A percentile compares a stretch with the other conserved stretches of the same genome.
Evolutionary conservation across 2,888 invertebrate genomes (phyloP).

Genomic region (Icerya purchasi): DNA sequence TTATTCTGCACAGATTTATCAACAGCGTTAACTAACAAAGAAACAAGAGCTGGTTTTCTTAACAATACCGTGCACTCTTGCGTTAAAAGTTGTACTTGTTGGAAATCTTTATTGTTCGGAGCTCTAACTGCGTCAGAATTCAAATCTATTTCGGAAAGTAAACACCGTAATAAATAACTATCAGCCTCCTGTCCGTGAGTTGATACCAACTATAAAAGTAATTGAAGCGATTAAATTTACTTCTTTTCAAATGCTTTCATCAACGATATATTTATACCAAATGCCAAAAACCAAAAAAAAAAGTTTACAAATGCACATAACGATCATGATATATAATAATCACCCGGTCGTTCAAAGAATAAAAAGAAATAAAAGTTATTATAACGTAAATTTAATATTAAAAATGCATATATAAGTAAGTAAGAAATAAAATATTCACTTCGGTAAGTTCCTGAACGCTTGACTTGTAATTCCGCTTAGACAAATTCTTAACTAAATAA

Average conservation of each 20-base stretch:
- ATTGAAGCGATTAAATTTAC: too few relatives aligned
- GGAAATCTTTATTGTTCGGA: conserved; percentile 25
- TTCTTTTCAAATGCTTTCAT: too few relatives aligned
- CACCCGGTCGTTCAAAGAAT: too few relatives aligned
- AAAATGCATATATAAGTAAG: too few relatives aligned
- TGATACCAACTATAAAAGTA: conserved; percentile 57
- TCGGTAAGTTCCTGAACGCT: conserved; percentile 69
- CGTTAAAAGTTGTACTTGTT: conserved; percentile 49
- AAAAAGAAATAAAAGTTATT: too few relatives aligned
- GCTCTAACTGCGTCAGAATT: conserved; percentile 26
- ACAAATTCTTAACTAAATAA: conserved; percentile 87
- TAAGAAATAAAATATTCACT: conserved; percentile 29
- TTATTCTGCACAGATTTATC: conserved; percentile 28
- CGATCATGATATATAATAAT: too few relatives aligned
- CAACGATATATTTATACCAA: too few relatives aligned
- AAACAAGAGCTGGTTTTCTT: conserved; percentile 66
- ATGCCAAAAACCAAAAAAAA: too few relatives aligned
- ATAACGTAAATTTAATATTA: too few relatives aligned
- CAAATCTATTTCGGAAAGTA: conserved; percentile 75
- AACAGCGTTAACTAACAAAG: conserved; percentile 69
- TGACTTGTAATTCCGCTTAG: conserved; percentile 85
- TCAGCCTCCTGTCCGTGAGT: conserved; percentile 90
- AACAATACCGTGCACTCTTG: conserved; percentile 57
- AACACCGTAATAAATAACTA: conserved; percentile 84
- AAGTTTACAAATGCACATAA: too few relatives aligned